Evolutionary conservation across 2,113 vertebrate species (phyloP), one percentile per base, ranked within the genome.

Genomic region (Podilymbus podiceps): DNA sequence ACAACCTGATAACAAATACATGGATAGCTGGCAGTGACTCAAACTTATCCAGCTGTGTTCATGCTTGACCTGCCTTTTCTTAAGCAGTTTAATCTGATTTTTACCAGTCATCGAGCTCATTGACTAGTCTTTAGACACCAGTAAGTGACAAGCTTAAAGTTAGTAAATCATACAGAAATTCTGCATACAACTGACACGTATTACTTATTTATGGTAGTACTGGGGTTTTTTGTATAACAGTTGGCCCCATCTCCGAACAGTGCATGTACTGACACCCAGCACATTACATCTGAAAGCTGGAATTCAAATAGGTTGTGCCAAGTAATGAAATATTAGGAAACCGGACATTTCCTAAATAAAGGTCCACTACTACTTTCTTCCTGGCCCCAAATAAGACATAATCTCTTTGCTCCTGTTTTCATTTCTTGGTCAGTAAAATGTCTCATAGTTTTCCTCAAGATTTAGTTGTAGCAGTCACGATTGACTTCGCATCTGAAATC

Each of bases 401-500:
- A 85, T 64, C 42, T 42, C 30, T 80, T 77, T 83, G 15, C 11
- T 66, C 31, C 47, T 78, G 20, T 81, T 93, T 88, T 71, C 38
- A n/a, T 90, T 95, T 82, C 59, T 82, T 62, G 83, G 22, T 15
- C 23, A 68, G 52, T 81, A 87, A 94, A 89, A 74, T 50, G 6
- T 44, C 31, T 74, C 12, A 11, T 46, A 27, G 28, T 62, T 95
- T 93, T 83, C 40, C 35, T 88, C 53, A 64, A 80, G 76, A 93
- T 75, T 91, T 72, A 89, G 38, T 63, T 81, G 28, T 28, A 77
- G 58, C 30, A 67, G 55, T 85, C 80, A 82, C 79, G 68, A 90
- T 16, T 78, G 72, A 90, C 79, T 93, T 95, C 84, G 92, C 77
- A 85, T 56, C 62, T 95, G 60, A 96, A 90, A 85, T 90, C 75